These are phyloP conservation scores for Ascaphus truei DNA, from an alignment of 2,113 vertebrate genomes.

Conservation along the genomic window DNA sequence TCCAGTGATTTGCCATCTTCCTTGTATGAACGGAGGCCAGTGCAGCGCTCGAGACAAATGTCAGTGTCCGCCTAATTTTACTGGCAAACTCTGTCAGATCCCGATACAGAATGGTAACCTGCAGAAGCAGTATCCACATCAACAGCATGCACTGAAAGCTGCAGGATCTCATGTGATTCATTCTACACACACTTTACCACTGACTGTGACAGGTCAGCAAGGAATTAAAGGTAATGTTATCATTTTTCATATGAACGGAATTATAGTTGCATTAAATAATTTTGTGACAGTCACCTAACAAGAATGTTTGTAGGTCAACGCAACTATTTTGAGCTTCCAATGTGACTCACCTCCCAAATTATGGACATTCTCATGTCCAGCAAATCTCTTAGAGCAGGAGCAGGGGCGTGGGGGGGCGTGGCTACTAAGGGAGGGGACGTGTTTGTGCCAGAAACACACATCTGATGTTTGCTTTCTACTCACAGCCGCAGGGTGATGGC, in stretches of 20 bases:
- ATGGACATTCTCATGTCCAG: too few relatives aligned
- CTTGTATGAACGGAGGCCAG: constrained; percentile 94
- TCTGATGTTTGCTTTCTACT: too few relatives aligned
- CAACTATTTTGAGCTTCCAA: too few relatives aligned
- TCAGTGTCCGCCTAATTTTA: constrained; percentile 91
- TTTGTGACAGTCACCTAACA: too few relatives aligned
- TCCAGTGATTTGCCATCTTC: constrained; percentile 95
- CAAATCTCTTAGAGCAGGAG: too few relatives aligned
- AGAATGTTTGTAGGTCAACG: too few relatives aligned
- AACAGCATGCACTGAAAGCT: constrained; percentile 63
- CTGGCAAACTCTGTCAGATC: constrained; percentile 95
- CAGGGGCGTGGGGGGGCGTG: too few relatives aligned
- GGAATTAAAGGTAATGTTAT: constrained; percentile 74
- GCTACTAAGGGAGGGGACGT: too few relatives aligned
- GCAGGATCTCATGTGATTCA: constrained; percentile 75
- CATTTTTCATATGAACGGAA: background rate
- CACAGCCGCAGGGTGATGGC: too few relatives aligned
- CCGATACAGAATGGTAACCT: constrained; percentile 62
- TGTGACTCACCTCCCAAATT: too few relatives aligned
- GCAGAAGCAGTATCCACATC: constrained; percentile 63
- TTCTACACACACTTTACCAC: constrained; percentile 91
- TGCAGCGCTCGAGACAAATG: constrained; percentile 93
- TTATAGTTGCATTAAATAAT: too few relatives aligned
- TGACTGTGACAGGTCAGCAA: constrained; percentile 85
- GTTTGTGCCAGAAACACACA: too few relatives aligned